Base-by-base conservation (phyloP, 2,797 vertebrate species). In the Urosaurus nigricauda region DNA sequence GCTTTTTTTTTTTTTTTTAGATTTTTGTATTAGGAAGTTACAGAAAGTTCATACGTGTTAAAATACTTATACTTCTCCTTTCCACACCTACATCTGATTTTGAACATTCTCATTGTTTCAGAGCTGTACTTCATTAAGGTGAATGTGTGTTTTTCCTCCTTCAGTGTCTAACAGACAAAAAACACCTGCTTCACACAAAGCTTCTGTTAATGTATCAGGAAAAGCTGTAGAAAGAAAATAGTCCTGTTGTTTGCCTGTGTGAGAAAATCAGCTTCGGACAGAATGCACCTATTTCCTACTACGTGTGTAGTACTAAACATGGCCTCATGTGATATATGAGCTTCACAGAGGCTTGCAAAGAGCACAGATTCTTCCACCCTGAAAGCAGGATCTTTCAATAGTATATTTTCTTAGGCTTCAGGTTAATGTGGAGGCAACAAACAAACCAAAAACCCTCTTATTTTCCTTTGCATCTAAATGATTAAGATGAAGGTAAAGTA, bases 221-320 rank as follows among this genome's bases (percentile, higher is more conserved):
- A 53, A 43, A 51, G 63, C 7, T 5, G 26, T 8, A 58, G 17
- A 65, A 35, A 12, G 8, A 40, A n/a, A 8, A 82, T 4, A 16
- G 63, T 2, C 70, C 8, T 29, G 87, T 85, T 88, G 83, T 53
- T 90, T 87, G 87, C 85, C 90, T 91, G 89, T 89, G 89, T 74
- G 92, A 87, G 91, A 90, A 93, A 90, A 87, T 24, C 86, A 88
- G 88, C 86, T 93, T 93, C 92, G 91, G 86, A 89, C 90, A 65
- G 82, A 93, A 93, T 82, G 90, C 87, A 94, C 92, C 90, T 87
- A 92, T 94, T 92, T 93, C 40, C 35, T n/a, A 37, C 43, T 43
- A 73, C 32, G 4, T 2, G 26, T 53, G 32, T 0, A 35, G 90
- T 89, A 94, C 93, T 90, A 85, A 70, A 79, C 81, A 88, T 58